Evolutionary conservation across 1,140 invertebrate genomes (phyloP), one percentile per base, ranked within the genome.

Genomic region (Sminthurides bifidus): DNA sequence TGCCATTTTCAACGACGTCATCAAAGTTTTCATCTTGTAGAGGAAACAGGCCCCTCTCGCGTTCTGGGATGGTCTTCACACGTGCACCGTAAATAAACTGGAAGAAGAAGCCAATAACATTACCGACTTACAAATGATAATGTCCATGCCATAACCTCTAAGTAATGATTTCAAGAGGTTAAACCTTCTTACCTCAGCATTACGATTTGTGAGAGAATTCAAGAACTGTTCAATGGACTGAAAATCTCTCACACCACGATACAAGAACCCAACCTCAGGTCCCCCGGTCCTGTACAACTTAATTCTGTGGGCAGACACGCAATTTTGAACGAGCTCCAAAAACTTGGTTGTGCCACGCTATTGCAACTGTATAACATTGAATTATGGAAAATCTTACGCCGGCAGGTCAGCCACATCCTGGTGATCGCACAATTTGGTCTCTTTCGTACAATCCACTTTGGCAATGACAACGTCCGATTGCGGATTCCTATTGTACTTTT

Each of bases 361-460:
- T 12, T 12, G 33, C 10, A 37, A 37, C 12, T 37, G 17, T 12
- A 37, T 17, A 12, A 37, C 33, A 37, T 12, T 12, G 12, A 37
- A 12, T 37, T 37, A 37, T 12, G 33, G 17, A 37, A 37, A 37
- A 38, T 65, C 66, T 68, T 70, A 79, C 75, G 79, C 81, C 10
- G 80, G 80, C 67, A 81, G 81, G 19, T 84, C 84, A 52, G 83
- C 85, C 0, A 87, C 76, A 68, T 83, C 81, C 56, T 87, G 79
- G 49, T 81, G 73, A 14, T 76, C 75, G 68, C 85, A 89, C 2
- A 87, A 66, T 14, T 72, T 68, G 38, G 76, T 80, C 56, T 87
- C 81, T 15, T 71, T 71, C 1, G 84, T 87, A 68, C 85, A 89
- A 68, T 89, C 85, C 2, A 89, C 81, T 73, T 83, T 82, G 2